Conservation (phyloP, 2,888 invertebrate species). For the Epirrhoe alternata region DNA sequence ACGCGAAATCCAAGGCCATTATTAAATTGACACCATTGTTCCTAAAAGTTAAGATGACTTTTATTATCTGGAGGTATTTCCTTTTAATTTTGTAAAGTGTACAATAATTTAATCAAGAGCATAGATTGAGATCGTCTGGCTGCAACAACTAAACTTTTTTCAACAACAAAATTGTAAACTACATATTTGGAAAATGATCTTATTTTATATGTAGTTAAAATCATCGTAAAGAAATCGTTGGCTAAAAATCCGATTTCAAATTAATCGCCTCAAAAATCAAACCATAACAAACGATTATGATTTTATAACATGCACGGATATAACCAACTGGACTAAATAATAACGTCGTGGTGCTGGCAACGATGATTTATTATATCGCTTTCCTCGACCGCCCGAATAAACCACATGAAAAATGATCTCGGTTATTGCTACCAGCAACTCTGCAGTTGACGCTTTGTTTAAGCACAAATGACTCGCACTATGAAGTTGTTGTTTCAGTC, state of each 20-base stretch:
- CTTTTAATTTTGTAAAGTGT: neutral
- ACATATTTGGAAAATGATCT: no score
- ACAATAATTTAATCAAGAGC: no score
- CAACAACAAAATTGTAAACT: no score
- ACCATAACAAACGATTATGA: constrained; percentile 50
- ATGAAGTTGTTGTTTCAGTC: constrained; percentile 74
- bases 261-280: constrained; percentile 15
- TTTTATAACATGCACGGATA: constrained; percentile 75
- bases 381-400: constrained; percentile 82
- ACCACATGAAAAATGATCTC: constrained; percentile 84
- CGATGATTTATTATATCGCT: constrained; percentile 84
- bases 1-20: constrained; percentile 33
- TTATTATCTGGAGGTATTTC: constrained; percentile 11
- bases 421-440: constrained; percentile 81
- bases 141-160: no score
- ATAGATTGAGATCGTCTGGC: no score
- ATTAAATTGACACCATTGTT: constrained; percentile 40
- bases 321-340: constrained; percentile 80
- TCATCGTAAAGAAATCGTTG: no score
- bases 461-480: constrained; percentile 83
- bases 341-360: constrained; percentile 81
- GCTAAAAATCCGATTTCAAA: no score
- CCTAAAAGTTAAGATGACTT: constrained; percentile 29
- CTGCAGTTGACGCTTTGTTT: constrained; percentile 85
- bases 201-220: no score